Conservation (phyloP, 2,113 vertebrate species). For the Taurulus bubalis region DNA sequence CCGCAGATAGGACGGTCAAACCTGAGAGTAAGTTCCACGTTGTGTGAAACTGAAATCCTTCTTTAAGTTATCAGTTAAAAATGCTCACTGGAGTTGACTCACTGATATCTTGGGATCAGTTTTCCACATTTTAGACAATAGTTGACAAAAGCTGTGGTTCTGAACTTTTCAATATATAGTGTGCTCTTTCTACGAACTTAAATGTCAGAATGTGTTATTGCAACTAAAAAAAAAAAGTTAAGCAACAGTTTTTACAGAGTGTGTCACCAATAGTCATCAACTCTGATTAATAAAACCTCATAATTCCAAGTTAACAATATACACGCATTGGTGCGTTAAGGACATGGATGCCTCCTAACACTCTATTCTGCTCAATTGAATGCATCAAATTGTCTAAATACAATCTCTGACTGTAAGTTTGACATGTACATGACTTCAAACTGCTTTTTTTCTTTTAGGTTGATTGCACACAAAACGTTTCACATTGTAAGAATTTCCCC, state of each 20-base stretch:
- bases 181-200: neutral
- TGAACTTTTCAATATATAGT: neutral
- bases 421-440: conserved; percentile 21
- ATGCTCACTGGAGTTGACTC: neutral
- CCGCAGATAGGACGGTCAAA: neutral
- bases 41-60: neutral
- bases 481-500: conserved; percentile 38
- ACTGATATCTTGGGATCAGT: too few species aligned
- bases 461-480: conserved; percentile 29
- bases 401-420: neutral
- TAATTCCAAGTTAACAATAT: neutral
- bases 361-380: neutral
- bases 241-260: neutral
- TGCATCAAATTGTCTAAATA: neutral
- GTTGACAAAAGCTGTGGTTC: neutral
- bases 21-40: neutral
- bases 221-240: neutral
- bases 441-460: neutral
- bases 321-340: neutral
- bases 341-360: neutral
- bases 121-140: neutral
- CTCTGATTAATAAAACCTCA: conserved; percentile 1
- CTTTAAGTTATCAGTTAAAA: neutral
- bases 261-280: neutral
- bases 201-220: neutral